A percentile compares a stretch with the other conserved stretches of the same genome.
Evolutionary conservation across 2,797 vertebrate species (phyloP).

Genomic region (Siniperca obscura): DNA sequence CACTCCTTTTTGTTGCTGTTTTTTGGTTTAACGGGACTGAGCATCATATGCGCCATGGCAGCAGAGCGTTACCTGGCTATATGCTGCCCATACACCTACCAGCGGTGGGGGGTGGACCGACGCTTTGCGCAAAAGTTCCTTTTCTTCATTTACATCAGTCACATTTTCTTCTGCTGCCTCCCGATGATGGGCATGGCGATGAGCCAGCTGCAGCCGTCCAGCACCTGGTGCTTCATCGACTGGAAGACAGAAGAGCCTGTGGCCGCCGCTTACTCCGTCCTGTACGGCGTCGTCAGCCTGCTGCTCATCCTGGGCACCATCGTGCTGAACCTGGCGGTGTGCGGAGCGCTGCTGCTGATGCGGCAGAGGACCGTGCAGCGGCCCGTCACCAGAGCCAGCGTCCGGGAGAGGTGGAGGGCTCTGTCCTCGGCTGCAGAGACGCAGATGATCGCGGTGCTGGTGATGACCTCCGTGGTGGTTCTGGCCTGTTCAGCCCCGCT

Average conservation of each 20-base stretch:
- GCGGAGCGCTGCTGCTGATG: constrained; percentile 94
- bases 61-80: constrained; percentile 96
- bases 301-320: constrained; percentile 93
- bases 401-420: constrained; percentile 79
- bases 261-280: constrained; percentile 88
- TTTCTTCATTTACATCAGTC: constrained; percentile 89
- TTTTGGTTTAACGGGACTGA: constrained; percentile 92
- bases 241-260: constrained; percentile 81
- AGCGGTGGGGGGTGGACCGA: constrained; percentile 90
- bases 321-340: constrained; percentile 93
- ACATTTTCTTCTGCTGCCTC: constrained; percentile 93
- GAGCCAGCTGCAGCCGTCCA: constrained; percentile 83
- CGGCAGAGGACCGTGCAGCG: constrained; percentile 88
- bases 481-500: constrained; percentile 95
- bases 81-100: constrained; percentile 96
- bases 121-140: constrained; percentile 90
- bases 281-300: constrained; percentile 93
- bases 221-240: constrained; percentile 97
- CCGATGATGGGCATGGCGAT: constrained; percentile 90
- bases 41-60: constrained; percentile 98
- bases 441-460: constrained; percentile 96
- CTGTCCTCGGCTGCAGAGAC: constrained; percentile 93
- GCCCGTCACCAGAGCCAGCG: constrained; percentile 81
- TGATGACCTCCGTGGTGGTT: constrained; percentile 93
- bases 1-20: constrained; percentile 94